A percentile compares a stretch with the other conserved stretches of the same genome.
Conservation (phyloP, 2,888 invertebrate species). For the Lycia hirtaria region DNA sequence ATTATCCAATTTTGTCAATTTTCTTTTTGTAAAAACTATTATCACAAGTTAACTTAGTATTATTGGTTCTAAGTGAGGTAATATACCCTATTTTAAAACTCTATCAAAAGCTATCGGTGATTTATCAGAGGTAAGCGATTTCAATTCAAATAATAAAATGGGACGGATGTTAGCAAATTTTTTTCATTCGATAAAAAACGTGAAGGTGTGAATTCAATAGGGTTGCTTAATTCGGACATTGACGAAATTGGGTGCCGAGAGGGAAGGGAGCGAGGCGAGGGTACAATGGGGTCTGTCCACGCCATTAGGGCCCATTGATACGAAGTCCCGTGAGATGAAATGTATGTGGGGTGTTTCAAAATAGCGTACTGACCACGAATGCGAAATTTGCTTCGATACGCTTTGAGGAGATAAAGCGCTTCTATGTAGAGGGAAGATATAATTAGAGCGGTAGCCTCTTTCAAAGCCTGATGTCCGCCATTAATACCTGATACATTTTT, state of each 20-base stretch:
- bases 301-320: constrained; percentile 76
- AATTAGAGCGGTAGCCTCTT: not conserved
- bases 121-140: constrained; percentile 1
- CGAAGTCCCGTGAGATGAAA: constrained; percentile 62
- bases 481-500: not conserved
- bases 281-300: constrained; percentile 61
- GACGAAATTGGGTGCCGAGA: constrained; percentile 52
- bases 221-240: constrained; percentile 59
- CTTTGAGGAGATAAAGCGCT: constrained; percentile 8
- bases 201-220: constrained; percentile 56
- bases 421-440: not conserved
- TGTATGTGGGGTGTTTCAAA: constrained; percentile 59
- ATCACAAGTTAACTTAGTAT: too few relatives aligned
- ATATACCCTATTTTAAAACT: too few relatives aligned
- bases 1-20: too few relatives aligned
- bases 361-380: constrained; percentile 48
- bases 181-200: constrained; percentile 40
- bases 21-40: too few relatives aligned
- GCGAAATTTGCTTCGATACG: constrained; percentile 40
- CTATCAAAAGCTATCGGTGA: too few relatives aligned
- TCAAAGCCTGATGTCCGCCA: not conserved
- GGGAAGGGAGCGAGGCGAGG: constrained; percentile 45
- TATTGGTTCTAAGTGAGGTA: too few relatives aligned
- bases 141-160: constrained; percentile 13
- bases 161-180: constrained; percentile 26